Percentiles rank a stretch among this genome's conserved stretches.
phyloP scores from a whole-genome alignment of 1,140 invertebrate species.

The Drosophila sturtevanti region DNA sequence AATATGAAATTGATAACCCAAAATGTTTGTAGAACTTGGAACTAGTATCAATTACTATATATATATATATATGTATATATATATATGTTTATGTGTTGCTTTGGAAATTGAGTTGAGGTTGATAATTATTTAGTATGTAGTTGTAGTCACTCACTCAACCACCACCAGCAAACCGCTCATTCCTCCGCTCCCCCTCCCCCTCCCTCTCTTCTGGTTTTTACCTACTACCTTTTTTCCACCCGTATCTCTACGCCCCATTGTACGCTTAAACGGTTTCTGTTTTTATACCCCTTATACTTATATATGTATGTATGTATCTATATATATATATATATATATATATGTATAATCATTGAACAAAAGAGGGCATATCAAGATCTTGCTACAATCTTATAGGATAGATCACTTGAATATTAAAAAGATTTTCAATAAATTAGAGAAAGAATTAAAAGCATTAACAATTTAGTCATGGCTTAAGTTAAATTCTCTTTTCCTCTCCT shows the following conservation, averaged over 20 bases:
- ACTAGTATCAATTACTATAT: slow-evolving; percentile 9
- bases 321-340: not conserved
- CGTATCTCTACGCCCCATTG: slow-evolving; percentile 53
- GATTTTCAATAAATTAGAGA: too few relatives aligned
- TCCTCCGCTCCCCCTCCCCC: not conserved
- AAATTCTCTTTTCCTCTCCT: too few relatives aligned
- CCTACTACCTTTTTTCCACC: not conserved
- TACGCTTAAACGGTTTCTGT: slow-evolving; percentile 69
- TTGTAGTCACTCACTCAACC: slow-evolving; percentile 31
- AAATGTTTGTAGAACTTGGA: slow-evolving; percentile 11
- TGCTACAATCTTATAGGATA: too few relatives aligned
- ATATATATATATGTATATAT: not conserved
- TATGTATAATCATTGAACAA: too few relatives aligned
- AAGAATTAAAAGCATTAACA: too few relatives aligned
- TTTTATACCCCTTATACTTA: slow-evolving; percentile 4
- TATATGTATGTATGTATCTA: too few relatives aligned
- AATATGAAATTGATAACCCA: slow-evolving; percentile 18
- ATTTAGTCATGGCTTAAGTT: too few relatives aligned
- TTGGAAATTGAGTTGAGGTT: slow-evolving; percentile 45
- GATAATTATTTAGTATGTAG: slow-evolving; percentile 54
- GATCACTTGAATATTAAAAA: too few relatives aligned
- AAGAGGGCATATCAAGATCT: too few relatives aligned
- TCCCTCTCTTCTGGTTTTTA: not conserved
- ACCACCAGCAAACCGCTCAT: not conserved
- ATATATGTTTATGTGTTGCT: slow-evolving; percentile 2